Percentiles rank a stretch among this genome's conserved stretches.
Evolutionary conservation across 2,888 invertebrate species (phyloP).

Genomic region (Sclerodermus sp.): DNA sequence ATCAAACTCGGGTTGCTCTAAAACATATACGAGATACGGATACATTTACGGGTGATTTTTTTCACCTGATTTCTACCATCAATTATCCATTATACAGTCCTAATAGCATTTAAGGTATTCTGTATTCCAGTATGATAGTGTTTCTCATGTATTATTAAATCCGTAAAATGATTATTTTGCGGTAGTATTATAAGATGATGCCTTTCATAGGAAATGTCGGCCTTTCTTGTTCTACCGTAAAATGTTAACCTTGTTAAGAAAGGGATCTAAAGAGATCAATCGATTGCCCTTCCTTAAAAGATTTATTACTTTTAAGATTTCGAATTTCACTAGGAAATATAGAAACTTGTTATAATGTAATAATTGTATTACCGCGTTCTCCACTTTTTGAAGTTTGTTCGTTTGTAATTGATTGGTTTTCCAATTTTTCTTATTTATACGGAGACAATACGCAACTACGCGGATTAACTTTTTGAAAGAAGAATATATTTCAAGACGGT

Average conservation of each 20-base stretch:
- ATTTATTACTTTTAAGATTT: no score
- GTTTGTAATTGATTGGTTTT: no score
- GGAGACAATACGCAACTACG: conserved; percentile 8
- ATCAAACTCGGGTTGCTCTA: no score
- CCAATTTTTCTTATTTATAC: not conserved
- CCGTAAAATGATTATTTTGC: conserved; percentile 6
- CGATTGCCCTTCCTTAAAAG: no score
- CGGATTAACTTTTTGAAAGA: conserved; percentile 2
- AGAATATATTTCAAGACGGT: conserved; percentile 3
- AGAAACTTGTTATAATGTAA: no score
- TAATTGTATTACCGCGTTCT: no score
- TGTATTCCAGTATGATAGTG: conserved; percentile 19
- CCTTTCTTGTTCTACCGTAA: conserved; percentile 3
- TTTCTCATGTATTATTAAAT: conserved; percentile 16
- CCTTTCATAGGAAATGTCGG: not conserved
- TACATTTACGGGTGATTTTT: conserved; percentile 9
- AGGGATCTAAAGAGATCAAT: no score
- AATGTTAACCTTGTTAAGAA: no score
- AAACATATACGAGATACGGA: not conserved
- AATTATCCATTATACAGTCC: conserved; percentile 17
- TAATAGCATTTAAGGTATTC: conserved; percentile 13
- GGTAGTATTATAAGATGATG: conserved; percentile 18
- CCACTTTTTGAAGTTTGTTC: no score
- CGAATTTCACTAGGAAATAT: no score
- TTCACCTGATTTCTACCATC: conserved; percentile 14